Conservation (phyloP, 2,113 vertebrate species). For the Aspiorhynchus laticeps region DNA sequence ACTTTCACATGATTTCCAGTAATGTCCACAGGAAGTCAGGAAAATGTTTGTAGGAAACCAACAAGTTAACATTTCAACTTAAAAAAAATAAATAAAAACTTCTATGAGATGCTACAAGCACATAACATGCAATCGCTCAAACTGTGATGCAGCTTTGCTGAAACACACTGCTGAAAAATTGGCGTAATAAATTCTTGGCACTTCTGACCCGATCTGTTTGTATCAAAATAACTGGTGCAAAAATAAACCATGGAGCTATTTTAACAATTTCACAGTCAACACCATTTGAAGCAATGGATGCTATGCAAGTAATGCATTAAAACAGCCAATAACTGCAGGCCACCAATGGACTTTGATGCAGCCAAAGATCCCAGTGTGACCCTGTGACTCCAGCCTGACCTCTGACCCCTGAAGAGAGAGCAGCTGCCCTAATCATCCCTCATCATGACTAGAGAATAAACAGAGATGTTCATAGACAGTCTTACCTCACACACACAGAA, state of each 20-base stretch:
- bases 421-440: constrained; percentile 56
- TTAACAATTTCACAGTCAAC: background rate
- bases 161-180: background rate
- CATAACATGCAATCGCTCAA: background rate
- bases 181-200: background rate
- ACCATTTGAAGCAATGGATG: background rate
- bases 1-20: background rate
- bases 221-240: background rate
- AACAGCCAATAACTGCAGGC: constrained; percentile 33
- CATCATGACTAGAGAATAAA: constrained; percentile 17
- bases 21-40: background rate
- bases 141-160: background rate
- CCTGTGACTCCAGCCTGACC: constrained; percentile 42
- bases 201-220: background rate
- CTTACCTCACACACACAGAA: background rate
- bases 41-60: background rate
- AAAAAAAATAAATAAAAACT: constrained; percentile 3
- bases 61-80: background rate
- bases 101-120: background rate
- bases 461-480: constrained; percentile 13
- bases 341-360: constrained; percentile 1
- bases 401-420: constrained; percentile 50
- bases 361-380: constrained; percentile 45
- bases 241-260: background rate
- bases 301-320: constrained; percentile 28